phyloP scores from a whole-genome alignment of 2,113 vertebrate species.

The Brienomyrus brachyistius region DNA sequence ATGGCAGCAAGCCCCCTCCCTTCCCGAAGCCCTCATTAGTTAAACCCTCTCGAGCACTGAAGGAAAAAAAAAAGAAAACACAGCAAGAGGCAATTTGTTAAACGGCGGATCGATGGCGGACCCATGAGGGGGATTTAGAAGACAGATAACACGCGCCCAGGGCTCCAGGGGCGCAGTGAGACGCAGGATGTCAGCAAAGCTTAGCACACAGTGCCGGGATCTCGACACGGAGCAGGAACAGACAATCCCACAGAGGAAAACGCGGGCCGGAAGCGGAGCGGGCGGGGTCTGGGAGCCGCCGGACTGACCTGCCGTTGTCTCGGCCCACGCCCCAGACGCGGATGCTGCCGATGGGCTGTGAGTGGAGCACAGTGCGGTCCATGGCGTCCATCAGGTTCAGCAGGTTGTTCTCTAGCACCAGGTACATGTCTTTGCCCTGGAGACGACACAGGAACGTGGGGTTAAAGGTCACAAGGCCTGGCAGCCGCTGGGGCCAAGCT shows the following conservation, averaged over 20 bases:
- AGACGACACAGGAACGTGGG: not conserved
- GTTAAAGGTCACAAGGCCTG: not conserved
- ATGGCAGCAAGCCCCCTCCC: not conserved
- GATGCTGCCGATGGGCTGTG: conserved; percentile 93
- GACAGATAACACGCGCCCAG: not conserved
- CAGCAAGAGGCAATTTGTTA: conserved; percentile 10
- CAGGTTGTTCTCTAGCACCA: conserved; percentile 84
- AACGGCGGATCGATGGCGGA: conserved; percentile 7
- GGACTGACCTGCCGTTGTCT: conserved; percentile 86
- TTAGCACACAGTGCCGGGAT: not conserved
- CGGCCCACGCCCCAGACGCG: conserved; percentile 92
- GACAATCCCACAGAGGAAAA: not conserved
- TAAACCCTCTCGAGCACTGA: not conserved
- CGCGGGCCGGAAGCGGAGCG: not conserved
- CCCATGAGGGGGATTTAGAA: not conserved
- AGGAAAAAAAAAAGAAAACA: not conserved
- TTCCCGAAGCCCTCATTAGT: not conserved
- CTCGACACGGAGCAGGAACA: not conserved
- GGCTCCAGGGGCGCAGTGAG: not conserved
- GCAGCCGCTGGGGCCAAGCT: not conserved
- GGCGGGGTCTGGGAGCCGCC: not conserved
- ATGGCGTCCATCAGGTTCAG: conserved; percentile 88
- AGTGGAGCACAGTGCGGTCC: conserved; percentile 83
- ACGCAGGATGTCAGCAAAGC: not conserved
- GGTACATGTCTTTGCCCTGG: conserved; percentile 92